Evolutionary conservation across 37 sponge, comb jelly and placozoan species (phyloP).

Genomic region (Spongilla lacustris): DNA sequence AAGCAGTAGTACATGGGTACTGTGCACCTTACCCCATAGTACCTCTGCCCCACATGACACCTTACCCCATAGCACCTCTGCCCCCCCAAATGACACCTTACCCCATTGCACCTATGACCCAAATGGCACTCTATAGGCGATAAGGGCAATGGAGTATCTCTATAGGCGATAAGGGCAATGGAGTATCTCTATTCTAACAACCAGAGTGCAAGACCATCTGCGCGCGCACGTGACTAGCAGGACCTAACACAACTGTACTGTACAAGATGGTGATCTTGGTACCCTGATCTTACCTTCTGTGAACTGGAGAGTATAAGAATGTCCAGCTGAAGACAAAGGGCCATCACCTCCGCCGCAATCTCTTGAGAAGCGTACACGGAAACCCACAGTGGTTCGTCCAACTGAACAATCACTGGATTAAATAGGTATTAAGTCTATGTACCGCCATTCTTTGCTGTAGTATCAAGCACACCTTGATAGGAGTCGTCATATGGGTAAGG

Average conservation of each 20-base stretch:
- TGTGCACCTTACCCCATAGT: neutral
- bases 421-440: neutral
- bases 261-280: too few species aligned
- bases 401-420: constrained; percentile 45
- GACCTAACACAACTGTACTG: too few species aligned
- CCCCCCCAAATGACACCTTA: too few species aligned
- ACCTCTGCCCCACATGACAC: neutral
- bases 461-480: constrained; percentile 40
- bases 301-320: constrained; percentile 32
- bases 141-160: too few species aligned
- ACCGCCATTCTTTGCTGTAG: neutral
- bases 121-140: too few species aligned
- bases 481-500: constrained; percentile 51
- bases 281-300: neutral
- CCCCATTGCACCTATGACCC: too few species aligned
- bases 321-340: constrained; percentile 77
- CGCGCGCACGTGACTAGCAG: too few species aligned
- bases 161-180: too few species aligned
- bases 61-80: too few species aligned
- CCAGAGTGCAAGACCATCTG: too few species aligned
- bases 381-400: constrained; percentile 81
- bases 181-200: too few species aligned
- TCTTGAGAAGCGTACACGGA: constrained; percentile 40
- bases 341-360: constrained; percentile 64
- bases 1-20: neutral